Percentiles rank a stretch among this genome's conserved stretches.
These are phyloP conservation scores for Apostichopus leukothele DNA, from an alignment of 53 echinoderm and acorn worm genomes.

Conservation along the genomic window DNA sequence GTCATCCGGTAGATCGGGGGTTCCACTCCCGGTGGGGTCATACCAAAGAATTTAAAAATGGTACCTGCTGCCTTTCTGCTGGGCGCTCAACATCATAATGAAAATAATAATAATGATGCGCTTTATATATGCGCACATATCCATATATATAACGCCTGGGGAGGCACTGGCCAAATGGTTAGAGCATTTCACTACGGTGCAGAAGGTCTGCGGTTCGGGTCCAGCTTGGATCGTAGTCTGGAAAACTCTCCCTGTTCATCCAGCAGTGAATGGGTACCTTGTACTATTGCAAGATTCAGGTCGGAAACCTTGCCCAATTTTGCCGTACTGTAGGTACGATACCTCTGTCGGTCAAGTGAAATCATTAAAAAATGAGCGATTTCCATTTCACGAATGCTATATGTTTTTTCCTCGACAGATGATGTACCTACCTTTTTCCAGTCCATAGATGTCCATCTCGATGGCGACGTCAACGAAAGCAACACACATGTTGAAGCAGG, in stretches of 20 bases:
- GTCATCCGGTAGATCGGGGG: too few relatives aligned
- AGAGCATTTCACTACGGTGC: background rate
- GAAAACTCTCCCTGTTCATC: background rate
- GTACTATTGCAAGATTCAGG: background rate
- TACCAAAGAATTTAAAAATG: too few relatives aligned
- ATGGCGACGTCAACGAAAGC: background rate
- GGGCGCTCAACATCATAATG: too few relatives aligned
- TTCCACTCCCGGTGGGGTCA: too few relatives aligned
- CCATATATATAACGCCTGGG: too few relatives aligned
- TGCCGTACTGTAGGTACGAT: background rate
- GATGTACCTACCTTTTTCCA: background rate
- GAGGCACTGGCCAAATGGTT: background rate
- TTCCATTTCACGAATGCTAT: conserved; percentile 1
- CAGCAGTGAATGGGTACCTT: conserved; percentile 5
- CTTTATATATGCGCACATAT: too few relatives aligned
- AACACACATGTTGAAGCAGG: conserved; percentile 20
- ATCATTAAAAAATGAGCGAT: background rate
- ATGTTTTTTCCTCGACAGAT: background rate
- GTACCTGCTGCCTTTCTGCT: too few relatives aligned
- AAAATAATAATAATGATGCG: too few relatives aligned
- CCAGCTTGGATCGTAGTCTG: background rate
- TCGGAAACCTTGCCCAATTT: background rate
- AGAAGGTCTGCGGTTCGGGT: background rate
- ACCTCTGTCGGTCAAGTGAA: background rate
- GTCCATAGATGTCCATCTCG: conserved; percentile 5